Base-by-base conservation (phyloP, 2,113 vertebrate species). In the Podarcis muralis region DNA sequence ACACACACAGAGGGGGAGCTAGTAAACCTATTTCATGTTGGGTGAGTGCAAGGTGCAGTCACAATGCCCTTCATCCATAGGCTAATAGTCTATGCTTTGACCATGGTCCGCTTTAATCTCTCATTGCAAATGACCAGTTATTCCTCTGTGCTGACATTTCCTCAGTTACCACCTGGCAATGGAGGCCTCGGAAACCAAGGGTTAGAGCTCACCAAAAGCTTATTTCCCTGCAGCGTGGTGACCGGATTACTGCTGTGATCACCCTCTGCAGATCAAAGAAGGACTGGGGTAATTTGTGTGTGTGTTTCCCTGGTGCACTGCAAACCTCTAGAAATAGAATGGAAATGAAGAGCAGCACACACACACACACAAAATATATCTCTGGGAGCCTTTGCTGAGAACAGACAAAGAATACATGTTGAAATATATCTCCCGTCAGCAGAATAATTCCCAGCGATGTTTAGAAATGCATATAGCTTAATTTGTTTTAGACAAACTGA, bases 91-190 rank as follows among this genome's bases (percentile, higher is more conserved):
- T 75, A 72, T 83, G 85, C 66, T 40, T 16, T 89, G 85, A 81
- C 53, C 32, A 3, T 71, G 35, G 91, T 0, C 0, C 43, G 40
- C 84, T 94, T 93, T 91, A 84, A 93, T 91, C 91, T 94, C 53
- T 0, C 57, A 40, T 82, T 82, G 88, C 7, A 5, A 88, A 65
- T 76, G 74, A 27, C 40, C 79, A 91, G 91, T 82, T 87, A 87
- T 79, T 83, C 84, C 32, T 88, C 87, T 83, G 82, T 79, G 20
- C 15, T 25, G 88, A 92, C 83, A 68, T 18, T 72, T 89, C 91
- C 66, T 27, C 84, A 87, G 48, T 22, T 93, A 88, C 82, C 95
- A 93, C 91, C 92, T 86, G 89, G 87, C 87, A 79, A 66, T 79
- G 53, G 40, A 85, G 68, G 66, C 88, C 72, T 20, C 62, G 25